Base-by-base conservation (phyloP, 2,888 invertebrate genomes). In the Scaptomyza tumidula region DNA sequence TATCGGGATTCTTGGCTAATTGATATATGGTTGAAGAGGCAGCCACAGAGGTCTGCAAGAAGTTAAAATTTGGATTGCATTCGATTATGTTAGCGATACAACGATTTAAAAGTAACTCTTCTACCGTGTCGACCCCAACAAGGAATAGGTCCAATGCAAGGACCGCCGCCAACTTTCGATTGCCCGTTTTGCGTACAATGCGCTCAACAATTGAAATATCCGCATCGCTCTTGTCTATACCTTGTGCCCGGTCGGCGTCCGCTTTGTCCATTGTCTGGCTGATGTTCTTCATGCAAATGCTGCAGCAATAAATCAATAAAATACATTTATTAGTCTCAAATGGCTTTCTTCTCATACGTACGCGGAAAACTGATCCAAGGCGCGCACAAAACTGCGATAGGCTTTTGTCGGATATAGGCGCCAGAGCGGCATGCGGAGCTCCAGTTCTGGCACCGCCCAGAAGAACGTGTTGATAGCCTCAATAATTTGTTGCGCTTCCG, bases 61-160 rank as follows among this genome's bases (percentile, higher is more conserved):
- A 44, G 24, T 35, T n/a, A 1, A 16, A 5, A 9, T 19, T 49
- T 11, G 5, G 3, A n/a, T 24, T 24, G 24, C n/a, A 45, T 27
- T 6, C n/a, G 19, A 7, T 48, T 44, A 33, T 16, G 16, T 52
- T 14, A 27, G 31, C 19, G 14, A 35, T 35, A 43, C 19, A 43
- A 35, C 19, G 19, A 19, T 48, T 33, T 14, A 16, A 4, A 16
- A 41, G 41, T 16, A 6, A 6, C 10, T 16, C 6, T 43, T n/a
- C 86, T 91, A 94, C 95, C 75, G 97, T 97, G 89, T 96, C 96
- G 1, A 97, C 95, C 11, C 97, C 97, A 69, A 97, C 97, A 16
- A 96, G 92, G 76, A 97, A 93, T 73, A 97, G 93, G 90, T 97
- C 97, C 64, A 97, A 90, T 6, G 96, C 95, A 71, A 97, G 92